phyloP scores from a whole-genome alignment of 2,113 vertebrate genomes.

The Otolemur garnettii region DNA sequence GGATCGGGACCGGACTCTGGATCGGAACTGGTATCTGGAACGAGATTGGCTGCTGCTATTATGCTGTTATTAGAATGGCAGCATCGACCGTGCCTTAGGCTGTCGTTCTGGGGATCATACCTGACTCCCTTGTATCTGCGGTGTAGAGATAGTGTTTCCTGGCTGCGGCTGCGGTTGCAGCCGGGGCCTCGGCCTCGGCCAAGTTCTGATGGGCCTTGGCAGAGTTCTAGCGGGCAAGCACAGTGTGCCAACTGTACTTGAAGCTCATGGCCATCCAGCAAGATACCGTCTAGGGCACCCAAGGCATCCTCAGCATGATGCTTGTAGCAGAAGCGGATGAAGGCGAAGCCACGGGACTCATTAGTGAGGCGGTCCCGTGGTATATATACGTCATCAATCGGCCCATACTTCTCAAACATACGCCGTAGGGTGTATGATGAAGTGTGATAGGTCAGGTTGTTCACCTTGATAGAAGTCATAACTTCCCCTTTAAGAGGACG shows the following conservation, averaged over 20 bases:
- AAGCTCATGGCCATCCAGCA: constrained; percentile 90
- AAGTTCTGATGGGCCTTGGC: constrained; percentile 80
- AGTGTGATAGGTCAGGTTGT: constrained; percentile 92
- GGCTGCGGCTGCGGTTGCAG: constrained; percentile 80
- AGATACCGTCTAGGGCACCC: constrained; percentile 91
- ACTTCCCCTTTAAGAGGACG: constrained; percentile 91
- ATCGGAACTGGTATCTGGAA: neutral
- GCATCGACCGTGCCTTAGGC: constrained; percentile 89
- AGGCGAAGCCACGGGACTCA: constrained; percentile 91
- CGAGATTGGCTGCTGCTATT: constrained; percentile 83
- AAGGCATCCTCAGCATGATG: constrained; percentile 91
- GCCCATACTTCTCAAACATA: constrained; percentile 93
- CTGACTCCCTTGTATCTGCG: constrained; percentile 87
- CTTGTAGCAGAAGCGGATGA: constrained; percentile 92
- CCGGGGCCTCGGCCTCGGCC: too few relatives aligned
- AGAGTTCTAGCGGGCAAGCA: neutral
- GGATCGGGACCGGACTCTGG: too few relatives aligned
- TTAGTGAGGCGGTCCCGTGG: constrained; percentile 91
- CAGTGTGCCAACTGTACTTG: constrained; percentile 92
- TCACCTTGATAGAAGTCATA: constrained; percentile 94
- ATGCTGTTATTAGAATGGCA: constrained; percentile 87
- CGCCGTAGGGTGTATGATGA: constrained; percentile 89
- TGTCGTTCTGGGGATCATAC: constrained; percentile 86
- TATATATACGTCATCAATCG: constrained; percentile 92
- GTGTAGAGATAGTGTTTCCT: constrained; percentile 86